These are phyloP conservation scores for Calephelis nemesis DNA, from an alignment of 1,140 invertebrate species.

Conservation along the genomic window DNA sequence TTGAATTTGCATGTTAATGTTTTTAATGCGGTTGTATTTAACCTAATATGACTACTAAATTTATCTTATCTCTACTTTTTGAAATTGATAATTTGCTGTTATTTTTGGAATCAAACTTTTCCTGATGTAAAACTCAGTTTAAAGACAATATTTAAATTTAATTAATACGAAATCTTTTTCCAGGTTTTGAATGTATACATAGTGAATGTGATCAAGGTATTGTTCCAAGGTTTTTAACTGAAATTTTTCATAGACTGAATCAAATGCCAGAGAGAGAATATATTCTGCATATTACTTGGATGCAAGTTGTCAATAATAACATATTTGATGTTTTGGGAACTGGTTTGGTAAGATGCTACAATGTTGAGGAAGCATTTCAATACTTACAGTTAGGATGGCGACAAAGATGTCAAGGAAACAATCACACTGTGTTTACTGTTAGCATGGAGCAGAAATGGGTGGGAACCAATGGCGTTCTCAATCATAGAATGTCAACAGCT, in stretches of 20 bases:
- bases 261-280: constrained; percentile 81
- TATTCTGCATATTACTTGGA: constrained; percentile 83
- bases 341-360: constrained; percentile 78
- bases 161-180: constrained; percentile 31
- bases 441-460: constrained; percentile 85
- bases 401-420: constrained; percentile 64
- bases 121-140: too few species aligned
- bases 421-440: constrained; percentile 84
- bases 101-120: too few species aligned
- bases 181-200: constrained; percentile 83
- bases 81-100: too few species aligned
- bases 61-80: too few species aligned
- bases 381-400: constrained; percentile 76
- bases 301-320: constrained; percentile 81
- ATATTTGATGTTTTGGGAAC: constrained; percentile 80
- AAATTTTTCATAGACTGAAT: constrained; percentile 85
- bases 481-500: constrained; percentile 83
- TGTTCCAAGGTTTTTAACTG: constrained; percentile 86
- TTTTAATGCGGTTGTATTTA: too few species aligned
- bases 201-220: constrained; percentile 88
- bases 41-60: too few species aligned
- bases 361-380: constrained; percentile 79
- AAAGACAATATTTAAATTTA: background rate
- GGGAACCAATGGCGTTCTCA: constrained; percentile 76
- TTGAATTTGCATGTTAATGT: too few species aligned